These are phyloP conservation scores for Steinernema khuongi DNA, from an alignment of 1,140 invertebrate species.

Conservation along the genomic window DNA sequence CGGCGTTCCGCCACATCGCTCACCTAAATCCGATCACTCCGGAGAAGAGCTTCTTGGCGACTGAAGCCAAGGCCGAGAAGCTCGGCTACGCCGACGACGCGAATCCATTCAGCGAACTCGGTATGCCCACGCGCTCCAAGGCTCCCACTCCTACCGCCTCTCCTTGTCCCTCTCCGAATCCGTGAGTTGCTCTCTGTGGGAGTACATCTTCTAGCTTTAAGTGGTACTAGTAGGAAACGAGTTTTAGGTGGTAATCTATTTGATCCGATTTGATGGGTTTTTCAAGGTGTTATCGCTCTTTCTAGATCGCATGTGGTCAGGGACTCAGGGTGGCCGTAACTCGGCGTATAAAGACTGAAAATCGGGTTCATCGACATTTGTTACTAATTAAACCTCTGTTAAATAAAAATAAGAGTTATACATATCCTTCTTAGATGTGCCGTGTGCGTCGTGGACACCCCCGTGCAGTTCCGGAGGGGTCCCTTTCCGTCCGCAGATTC, in stretches of 20 bases:
- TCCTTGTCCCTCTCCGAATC: background rate
- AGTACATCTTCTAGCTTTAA: background rate
- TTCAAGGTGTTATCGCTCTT: too few species aligned
- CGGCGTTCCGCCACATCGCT: background rate
- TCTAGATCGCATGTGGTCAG: too few species aligned
- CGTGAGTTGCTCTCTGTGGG: background rate
- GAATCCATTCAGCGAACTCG: background rate
- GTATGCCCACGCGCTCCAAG: background rate
- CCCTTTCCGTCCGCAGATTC: background rate
- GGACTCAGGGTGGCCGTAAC: too few species aligned
- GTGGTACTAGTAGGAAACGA: background rate
- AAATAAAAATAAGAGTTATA: background rate
- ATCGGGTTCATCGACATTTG: background rate
- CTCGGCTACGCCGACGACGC: background rate
- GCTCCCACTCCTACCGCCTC: background rate
- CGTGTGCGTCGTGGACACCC: background rate
- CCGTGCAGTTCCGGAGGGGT: background rate
- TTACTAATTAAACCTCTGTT: background rate
- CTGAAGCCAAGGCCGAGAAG: background rate
- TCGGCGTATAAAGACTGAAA: too few species aligned
- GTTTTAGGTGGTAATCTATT: background rate
- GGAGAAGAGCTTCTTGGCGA: background rate
- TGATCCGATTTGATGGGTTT: too few species aligned
- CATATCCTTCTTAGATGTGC: background rate
- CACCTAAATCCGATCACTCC: background rate